Conservation (phyloP, 1,140 invertebrate species). For the Aphelenchoides fujianensis region DNA sequence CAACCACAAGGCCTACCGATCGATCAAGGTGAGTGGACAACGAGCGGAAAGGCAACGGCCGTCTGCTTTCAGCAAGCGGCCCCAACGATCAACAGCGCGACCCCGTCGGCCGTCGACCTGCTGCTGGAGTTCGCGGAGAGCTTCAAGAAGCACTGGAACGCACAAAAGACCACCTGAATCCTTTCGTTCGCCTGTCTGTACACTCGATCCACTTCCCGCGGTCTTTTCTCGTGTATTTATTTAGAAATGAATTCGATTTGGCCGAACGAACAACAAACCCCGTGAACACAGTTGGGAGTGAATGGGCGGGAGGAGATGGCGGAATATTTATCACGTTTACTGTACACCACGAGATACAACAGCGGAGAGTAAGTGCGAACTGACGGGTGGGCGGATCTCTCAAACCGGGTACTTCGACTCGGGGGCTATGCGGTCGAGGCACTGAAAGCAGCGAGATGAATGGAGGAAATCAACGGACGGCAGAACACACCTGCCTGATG, state of each 20-base stretch:
- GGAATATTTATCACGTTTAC: not conserved
- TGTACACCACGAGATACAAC: constrained; percentile 5
- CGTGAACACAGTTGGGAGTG: too few relatives aligned
- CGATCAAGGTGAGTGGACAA: constrained; percentile 5
- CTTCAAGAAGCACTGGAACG: constrained; percentile 13
- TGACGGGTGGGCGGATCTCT: too few relatives aligned
- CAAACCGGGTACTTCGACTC: constrained; percentile 60
- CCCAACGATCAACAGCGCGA: not conserved
- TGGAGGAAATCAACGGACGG: too few relatives aligned
- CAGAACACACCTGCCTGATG: constrained; percentile 68
- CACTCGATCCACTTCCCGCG: not conserved
- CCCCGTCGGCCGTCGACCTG: constrained; percentile 16
- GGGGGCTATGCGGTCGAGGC: constrained; percentile 56
- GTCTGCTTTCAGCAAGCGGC: not conserved
- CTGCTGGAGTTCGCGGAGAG: constrained; percentile 14
- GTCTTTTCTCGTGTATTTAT: constrained; percentile 1
- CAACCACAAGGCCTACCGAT: constrained; percentile 15
- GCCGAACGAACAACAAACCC: not conserved
- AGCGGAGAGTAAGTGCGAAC: not conserved
- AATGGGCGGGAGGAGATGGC: too few relatives aligned
- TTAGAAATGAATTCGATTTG: not conserved
- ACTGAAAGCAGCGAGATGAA: constrained; percentile 46
- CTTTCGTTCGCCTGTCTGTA: not conserved
- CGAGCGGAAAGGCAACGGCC: not conserved
- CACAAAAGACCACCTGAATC: not conserved